phyloP scores from a whole-genome alignment of 2,113 vertebrate genomes.

The Picathartes gymnocephalus region DNA sequence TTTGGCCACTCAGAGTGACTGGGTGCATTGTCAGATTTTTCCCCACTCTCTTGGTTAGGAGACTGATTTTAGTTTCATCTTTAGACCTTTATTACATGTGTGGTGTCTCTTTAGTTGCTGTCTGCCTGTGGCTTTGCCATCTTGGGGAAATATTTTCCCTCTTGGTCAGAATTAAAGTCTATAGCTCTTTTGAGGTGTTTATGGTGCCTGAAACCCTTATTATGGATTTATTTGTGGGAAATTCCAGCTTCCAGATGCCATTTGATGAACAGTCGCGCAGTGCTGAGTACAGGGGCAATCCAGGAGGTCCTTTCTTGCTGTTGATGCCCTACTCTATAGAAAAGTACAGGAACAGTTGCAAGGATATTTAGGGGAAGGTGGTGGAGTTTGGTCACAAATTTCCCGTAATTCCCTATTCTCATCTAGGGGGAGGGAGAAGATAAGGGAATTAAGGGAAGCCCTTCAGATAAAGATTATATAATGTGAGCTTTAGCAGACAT shows the following conservation, averaged over 20 bases:
- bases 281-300: neutral
- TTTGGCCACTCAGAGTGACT: neutral
- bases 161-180: neutral
- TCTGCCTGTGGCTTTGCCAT: neutral
- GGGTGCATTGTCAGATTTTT: neutral
- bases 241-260: neutral
- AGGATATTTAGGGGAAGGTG: neutral
- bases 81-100: neutral
- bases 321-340: neutral
- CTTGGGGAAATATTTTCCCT: neutral
- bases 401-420: neutral
- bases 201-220: neutral
- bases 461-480: neutral
- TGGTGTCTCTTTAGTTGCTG: neutral
- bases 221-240: neutral
- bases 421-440: neutral
- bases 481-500: neutral
- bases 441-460: neutral
- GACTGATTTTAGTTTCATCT: neutral
- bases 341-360: neutral
- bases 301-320: neutral
- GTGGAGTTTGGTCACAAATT: neutral
- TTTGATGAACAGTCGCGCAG: neutral
- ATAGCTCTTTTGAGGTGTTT: neutral
- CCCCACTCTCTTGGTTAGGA: neutral